Conservation (phyloP, 2,113 vertebrate species). For the Paramormyrops kingsleyae region DNA sequence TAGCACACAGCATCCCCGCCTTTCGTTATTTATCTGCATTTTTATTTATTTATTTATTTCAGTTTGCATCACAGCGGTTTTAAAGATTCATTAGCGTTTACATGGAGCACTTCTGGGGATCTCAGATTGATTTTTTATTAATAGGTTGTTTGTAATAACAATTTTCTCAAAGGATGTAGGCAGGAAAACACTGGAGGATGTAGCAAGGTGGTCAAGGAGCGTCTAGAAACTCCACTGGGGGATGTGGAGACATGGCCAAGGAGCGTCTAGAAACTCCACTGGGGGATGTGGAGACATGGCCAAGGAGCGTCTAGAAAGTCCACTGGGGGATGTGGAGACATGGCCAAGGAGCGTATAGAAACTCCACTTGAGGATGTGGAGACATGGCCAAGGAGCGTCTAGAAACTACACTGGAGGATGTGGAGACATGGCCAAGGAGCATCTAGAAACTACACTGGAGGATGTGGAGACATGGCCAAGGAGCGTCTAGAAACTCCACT, state of each 20-base stretch:
- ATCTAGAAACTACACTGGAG: background rate
- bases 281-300: background rate
- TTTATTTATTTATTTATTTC: slow-evolving; percentile 28
- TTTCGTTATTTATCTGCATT: slow-evolving; percentile 34
- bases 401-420: too few relatives aligned
- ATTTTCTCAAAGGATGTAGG: slow-evolving; percentile 48
- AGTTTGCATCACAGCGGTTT: slow-evolving; percentile 51
- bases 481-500: background rate
- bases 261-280: background rate
- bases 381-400: background rate
- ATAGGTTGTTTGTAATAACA: slow-evolving; percentile 59
- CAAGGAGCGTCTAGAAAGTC: background rate
- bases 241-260: background rate
- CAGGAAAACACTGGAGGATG: slow-evolving; percentile 40
- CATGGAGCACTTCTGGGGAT: slow-evolving; percentile 51
- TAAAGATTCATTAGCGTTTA: slow-evolving; percentile 52
- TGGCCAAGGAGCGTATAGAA: too few relatives aligned
- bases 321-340: too few relatives aligned
- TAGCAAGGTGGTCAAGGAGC: background rate
- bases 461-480: background rate
- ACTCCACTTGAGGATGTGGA: background rate
- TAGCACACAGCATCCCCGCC: slow-evolving; percentile 6
- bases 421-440: too few relatives aligned
- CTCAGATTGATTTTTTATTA: slow-evolving; percentile 59
- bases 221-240: background rate